Conservation (phyloP, 2,888 invertebrate genomes). For the Amphipyra berbera region DNA sequence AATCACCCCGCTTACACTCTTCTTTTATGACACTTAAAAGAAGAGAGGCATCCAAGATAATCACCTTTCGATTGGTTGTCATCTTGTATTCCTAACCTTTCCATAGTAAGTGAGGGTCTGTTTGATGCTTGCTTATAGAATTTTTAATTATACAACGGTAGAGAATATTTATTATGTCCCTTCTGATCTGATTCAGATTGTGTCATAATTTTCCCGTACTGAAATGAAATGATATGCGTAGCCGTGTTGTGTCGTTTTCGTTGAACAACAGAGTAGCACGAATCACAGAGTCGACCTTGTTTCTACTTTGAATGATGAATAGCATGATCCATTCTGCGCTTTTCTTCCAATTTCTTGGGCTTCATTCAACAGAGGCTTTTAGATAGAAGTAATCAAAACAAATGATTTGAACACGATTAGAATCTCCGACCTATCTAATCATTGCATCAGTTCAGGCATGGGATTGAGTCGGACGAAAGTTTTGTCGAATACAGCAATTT, state of each 20-base stretch:
- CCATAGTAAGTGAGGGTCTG: no score
- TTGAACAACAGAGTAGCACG: not conserved
- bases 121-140: no score
- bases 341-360: not conserved
- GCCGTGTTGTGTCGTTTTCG: not conserved
- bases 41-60: no score
- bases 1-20: no score
- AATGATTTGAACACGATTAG: slow-evolving; percentile 46
- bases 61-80: no score
- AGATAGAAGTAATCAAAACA: slow-evolving; percentile 45
- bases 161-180: no score
- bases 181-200: no score
- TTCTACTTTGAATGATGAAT: not conserved
- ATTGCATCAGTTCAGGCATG: slow-evolving; percentile 58
- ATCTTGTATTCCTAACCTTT: no score
- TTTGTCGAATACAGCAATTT: slow-evolving; percentile 56
- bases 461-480: slow-evolving; percentile 54
- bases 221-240: not conserved
- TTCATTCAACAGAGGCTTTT: slow-evolving; percentile 10
- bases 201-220: no score
- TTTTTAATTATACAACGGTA: no score
- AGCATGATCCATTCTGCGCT: not conserved
- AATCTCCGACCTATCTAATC: slow-evolving; percentile 47
- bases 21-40: no score
- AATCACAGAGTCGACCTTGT: not conserved